Evolutionary conservation across 2,888 invertebrate species (phyloP), one percentile per base, ranked within the genome.

Genomic region (Caprella mutica): DNA sequence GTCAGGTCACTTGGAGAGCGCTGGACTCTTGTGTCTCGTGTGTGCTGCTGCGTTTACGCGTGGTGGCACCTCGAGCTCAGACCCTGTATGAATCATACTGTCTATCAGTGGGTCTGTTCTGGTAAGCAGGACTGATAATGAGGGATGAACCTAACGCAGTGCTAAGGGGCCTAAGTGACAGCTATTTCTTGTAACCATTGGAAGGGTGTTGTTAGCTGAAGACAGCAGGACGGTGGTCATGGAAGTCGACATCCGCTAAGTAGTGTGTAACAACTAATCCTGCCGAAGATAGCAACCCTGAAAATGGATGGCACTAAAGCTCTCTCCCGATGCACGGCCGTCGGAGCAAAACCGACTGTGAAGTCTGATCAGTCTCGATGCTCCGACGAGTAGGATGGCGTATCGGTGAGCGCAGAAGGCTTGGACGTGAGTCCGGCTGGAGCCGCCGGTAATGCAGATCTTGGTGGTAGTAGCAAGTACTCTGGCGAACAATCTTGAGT

Each of bases 111-210:
- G 80, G 80, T 80, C 80, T 80, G 72, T 80, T 81, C 81, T 81
- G 80, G 81, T 81, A 81, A 82, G 81, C 81, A 82, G 81, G 82
- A 83, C 82, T 83, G 81, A 82, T 79, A 81, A 78, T 83, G 81
- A 78, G 81, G 81, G 81, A 81, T 83, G 81, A 82, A 83, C 80
- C 80, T 77, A 81, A 81, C 79, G 79, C 74, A 73, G 77, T 77
- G 80, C 78, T 81, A 81, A 80, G 78, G 81, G 76, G 80, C 80
- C 79, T 70, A 75, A 79, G 74, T 71, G 74, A 76, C 78, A 77
- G 78, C 79, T 77, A n/a, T n/a, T n/a, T n/a, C 74, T 77, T 76
- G 71, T 74, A 78, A 79, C 68, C 74, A 78, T 77, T 53, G 5
- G 42, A 53, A 38, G 23, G 40, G 27, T 24, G 44, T 42, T 46